Conservation (phyloP, 2,113 vertebrate genomes). For the Neodon shergylaensis region DNA sequence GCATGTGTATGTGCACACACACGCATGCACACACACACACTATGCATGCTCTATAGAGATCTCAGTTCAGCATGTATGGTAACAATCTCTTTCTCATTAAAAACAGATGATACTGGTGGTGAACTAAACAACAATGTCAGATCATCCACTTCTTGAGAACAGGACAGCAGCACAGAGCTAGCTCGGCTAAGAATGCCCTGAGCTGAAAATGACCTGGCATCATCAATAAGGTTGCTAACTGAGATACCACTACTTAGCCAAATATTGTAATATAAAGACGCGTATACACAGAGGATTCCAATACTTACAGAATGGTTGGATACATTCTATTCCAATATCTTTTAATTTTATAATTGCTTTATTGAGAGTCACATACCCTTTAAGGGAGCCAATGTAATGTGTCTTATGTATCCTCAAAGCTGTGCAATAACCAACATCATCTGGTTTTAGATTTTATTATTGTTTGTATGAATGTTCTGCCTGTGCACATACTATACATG, state of each 20-base stretch:
- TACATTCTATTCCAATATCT: neutral
- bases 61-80: neutral
- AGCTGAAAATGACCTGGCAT: neutral
- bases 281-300: neutral
- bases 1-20: neutral
- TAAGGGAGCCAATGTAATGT: neutral
- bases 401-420: rapidly evolving
- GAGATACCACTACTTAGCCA: neutral
- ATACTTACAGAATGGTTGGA: neutral
- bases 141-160: neutral
- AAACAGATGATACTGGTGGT: no score
- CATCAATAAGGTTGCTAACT: neutral
- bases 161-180: no score
- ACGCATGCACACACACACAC: neutral
- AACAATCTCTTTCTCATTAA: neutral
- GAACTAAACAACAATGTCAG: neutral
- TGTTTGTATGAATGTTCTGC: neutral
- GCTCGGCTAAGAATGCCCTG: neutral
- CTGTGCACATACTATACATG: no score
- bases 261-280: neutral
- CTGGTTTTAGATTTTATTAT: neutral
- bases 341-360: neutral
- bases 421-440: neutral
- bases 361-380: neutral
- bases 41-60: neutral